These are phyloP conservation scores for Hippocampus comes DNA, from an alignment of 2,113 vertebrate genomes.

Conservation along the genomic window DNA sequence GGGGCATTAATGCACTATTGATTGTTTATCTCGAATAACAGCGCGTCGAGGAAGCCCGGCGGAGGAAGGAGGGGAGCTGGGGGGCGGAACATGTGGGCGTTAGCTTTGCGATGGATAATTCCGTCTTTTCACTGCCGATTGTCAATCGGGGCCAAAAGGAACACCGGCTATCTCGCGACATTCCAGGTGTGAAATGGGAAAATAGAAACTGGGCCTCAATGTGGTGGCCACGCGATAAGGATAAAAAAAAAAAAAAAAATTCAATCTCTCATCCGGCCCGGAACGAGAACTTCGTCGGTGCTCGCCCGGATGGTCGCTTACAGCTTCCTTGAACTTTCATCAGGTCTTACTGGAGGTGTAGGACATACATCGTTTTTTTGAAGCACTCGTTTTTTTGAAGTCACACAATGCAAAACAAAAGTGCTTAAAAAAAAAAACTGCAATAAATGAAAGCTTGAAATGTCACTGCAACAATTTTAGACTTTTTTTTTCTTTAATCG, in stretches of 20 bases:
- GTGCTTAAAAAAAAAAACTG: no score
- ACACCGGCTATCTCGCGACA: slow-evolving; percentile 53
- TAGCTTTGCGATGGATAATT: slow-evolving; percentile 52
- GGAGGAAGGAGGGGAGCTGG: background rate
- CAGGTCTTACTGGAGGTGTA: background rate
- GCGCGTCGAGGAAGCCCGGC: background rate
- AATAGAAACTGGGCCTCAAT: slow-evolving; percentile 57
- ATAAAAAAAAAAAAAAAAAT: slow-evolving; percentile 39
- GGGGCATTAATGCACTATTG: slow-evolving; percentile 62
- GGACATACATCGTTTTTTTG: background rate
- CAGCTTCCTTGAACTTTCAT: slow-evolving; percentile 46
- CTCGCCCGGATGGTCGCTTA: slow-evolving; percentile 52
- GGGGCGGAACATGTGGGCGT: slow-evolving; percentile 24
- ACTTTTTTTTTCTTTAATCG: no score
- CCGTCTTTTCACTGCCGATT: slow-evolving; percentile 48
- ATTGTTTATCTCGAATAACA: slow-evolving; percentile 69
- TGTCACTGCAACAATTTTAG: no score
- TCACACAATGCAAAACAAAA: no score
- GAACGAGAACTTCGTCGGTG: slow-evolving; percentile 17
- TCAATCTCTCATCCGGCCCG: slow-evolving; percentile 38
- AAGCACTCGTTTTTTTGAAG: background rate
- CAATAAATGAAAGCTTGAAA: no score
- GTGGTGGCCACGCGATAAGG: slow-evolving; percentile 60
- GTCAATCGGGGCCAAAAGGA: slow-evolving; percentile 43
- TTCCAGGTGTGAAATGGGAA: slow-evolving; percentile 65